These are phyloP conservation scores for Merops nubicus DNA, from an alignment of 2,113 vertebrate genomes.

Conservation along the genomic window DNA sequence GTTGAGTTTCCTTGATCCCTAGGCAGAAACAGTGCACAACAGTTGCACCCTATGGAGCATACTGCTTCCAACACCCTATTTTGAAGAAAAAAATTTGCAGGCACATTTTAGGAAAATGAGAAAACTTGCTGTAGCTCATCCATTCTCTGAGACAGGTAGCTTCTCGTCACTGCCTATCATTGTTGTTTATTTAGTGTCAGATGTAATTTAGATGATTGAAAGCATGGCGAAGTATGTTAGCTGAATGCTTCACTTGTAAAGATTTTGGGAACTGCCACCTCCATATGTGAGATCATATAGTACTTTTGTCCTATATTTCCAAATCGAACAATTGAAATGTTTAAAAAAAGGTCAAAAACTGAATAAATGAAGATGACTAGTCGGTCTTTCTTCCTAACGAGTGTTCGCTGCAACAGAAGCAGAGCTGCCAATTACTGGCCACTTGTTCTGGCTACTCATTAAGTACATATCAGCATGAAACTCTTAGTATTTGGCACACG, in stretches of 20 bases:
- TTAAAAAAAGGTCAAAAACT: neutral
- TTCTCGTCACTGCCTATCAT: neutral
- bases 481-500: neutral
- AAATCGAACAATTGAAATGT: neutral
- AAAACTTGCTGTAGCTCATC: neutral
- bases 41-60: rapidly evolving
- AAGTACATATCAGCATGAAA: conserved; percentile 3
- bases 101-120: rapidly evolving
- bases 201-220: neutral
- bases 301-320: neutral
- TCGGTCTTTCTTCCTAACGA: conserved; percentile 23
- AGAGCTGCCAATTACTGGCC: conserved; percentile 30
- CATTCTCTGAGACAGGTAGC: neutral
- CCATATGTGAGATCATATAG: neutral
- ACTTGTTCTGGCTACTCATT: conserved; percentile 37
- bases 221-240: neutral
- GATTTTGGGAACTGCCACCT: conserved; percentile 1
- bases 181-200: conserved; percentile 15
- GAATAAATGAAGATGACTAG: neutral
- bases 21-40: neutral
- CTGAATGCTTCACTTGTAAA: neutral
- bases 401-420: neutral
- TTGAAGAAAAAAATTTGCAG: neutral
- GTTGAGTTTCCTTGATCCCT: neutral
- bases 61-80: neutral